Percentiles rank a stretch among this genome's conserved stretches.
phyloP scores from a whole-genome alignment of 1,140 invertebrate genomes.

The Tenebrio molitor region DNA sequence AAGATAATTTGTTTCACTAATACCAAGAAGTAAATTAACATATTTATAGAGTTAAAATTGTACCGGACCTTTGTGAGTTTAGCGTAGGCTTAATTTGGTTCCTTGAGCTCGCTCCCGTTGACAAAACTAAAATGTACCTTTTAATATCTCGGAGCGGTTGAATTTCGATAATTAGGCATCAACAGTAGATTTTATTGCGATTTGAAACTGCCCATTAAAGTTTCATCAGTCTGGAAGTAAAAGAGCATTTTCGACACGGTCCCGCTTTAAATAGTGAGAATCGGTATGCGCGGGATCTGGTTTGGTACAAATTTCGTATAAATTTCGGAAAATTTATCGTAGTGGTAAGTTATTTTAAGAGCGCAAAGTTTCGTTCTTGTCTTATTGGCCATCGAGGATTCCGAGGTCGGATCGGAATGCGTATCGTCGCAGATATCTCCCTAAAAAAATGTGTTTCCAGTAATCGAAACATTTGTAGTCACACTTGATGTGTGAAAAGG shows the following conservation, averaged over 20 bases:
- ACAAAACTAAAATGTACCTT: neutral
- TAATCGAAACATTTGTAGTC: conserved; percentile 60
- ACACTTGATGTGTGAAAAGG: conserved; percentile 58
- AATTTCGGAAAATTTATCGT: neutral
- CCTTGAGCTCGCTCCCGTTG: neutral
- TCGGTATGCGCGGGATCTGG: neutral
- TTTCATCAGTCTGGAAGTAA: neutral
- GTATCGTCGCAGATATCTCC: conserved; percentile 52
- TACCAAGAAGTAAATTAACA: conserved; percentile 29
- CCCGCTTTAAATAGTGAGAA: neutral
- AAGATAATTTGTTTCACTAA: conserved; percentile 34
- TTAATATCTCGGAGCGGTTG: no score
- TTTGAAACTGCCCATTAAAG: neutral
- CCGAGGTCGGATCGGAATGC: conserved; percentile 18
- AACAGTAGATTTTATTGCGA: neutral
- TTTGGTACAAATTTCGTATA: neutral
- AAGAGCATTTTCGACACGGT: neutral
- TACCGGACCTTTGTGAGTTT: neutral
- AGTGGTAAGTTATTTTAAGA: conserved; percentile 23
- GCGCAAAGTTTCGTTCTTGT: neutral
- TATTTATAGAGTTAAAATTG: conserved; percentile 32
- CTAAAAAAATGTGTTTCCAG: conserved; percentile 55
- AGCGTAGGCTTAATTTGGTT: conserved; percentile 27
- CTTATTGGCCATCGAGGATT: conserved; percentile 21
- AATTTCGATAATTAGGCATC: neutral